Base-by-base conservation (phyloP, 1,140 invertebrate genomes). In the Calosoma granatense region DNA sequence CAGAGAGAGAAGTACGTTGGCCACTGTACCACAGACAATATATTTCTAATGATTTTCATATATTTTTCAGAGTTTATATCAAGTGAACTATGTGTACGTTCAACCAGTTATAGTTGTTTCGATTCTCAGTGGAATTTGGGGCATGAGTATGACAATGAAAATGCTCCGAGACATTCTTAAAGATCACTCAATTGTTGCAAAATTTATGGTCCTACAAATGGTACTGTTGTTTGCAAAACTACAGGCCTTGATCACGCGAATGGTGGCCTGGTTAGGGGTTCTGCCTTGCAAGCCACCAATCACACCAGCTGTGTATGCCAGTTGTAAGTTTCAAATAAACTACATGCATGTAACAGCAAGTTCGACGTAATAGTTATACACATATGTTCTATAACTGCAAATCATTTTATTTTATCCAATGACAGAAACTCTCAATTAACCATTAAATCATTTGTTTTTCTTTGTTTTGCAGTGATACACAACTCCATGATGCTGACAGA, bases 41-140 rank as follows among this genome's bases (percentile, higher is more conserved):
- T 12, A 47, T 11, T 47, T 11, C 41, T 12, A 47, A 47, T 47
- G 9, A 47, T 11, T 55, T 60, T 60, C 52, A 57, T 56, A 54
- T 59, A 57, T 56, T 23, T 77, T 78, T 54, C 70, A 83, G 81
- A 78, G 72, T 64, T 61, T 83, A 54, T 82, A 82, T 59, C 69
- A 74, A 63, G 72, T 76, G 1, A 78, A 76, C 61, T 80, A 81
- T 64, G 70, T 77, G 62, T 84, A 78, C 63, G 64, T 82, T 51
- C 80, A 82, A 67, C 78, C 78, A 1, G 66, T 83, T 14, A 71
- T 83, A 1, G 73, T 76, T 0, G 65, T 73, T 0, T 83, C 81
- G 1, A 81, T 84, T 20, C 60, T 83, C 2, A 70, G 76, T n/a
- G 81, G 81, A 1, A 71, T 84, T 15, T 84, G 81, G 81, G 80